Base-by-base conservation (phyloP, 2,113 vertebrate genomes). In the Nycticorax nycticorax region DNA sequence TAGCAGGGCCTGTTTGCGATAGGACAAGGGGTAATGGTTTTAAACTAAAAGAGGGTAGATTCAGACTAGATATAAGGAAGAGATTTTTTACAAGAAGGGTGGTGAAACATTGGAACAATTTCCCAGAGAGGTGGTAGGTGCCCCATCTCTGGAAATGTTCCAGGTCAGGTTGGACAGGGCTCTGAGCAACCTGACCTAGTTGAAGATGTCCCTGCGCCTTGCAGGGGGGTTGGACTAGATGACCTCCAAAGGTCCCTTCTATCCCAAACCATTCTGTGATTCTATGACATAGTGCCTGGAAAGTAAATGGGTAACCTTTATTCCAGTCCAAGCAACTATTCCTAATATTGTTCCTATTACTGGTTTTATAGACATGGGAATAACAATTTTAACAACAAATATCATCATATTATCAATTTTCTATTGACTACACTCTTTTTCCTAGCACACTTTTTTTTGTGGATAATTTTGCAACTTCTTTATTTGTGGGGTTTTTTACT, bases 1-100 rank as follows among this genome's bases (percentile, higher is more conserved):
- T 35, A 56, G 9, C 2, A 59, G 13, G 41, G 12, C 4, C 32
- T n/a, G 17, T 57, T 15, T 15, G 23, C 1, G 1, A 57, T 2
- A 45, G 23, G 32, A 57, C 23, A n/a, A 41, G 41, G 41, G 41
- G 12, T 41, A 41, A 41, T 32, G 10, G 0, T 13, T 83, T 88
- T 45, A 73, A 83, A n/a, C 8, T 45, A 14, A 78, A 52, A 8
- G 11, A 23, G 28, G 8, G 3, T 63, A 35, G 26, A 14, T 28
- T 47, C 23, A 74, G 24, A 27, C 3, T 57, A 52, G 35, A 22
- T 17, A 47, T 6, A 48, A 56, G 39, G 16, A 56, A 73, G 39
- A 91, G 6, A 23, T 24, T 0, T 48, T 47, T 88, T 37, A 30
- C 16, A 16, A 0, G 28, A 21, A 47, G 4, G 3, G 15, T 62